Evolutionary conservation across 35 echinoderm and acorn worm species (phyloP), one percentile per base, ranked within the genome.

Genomic region (Eucidaris tribuloides): DNA sequence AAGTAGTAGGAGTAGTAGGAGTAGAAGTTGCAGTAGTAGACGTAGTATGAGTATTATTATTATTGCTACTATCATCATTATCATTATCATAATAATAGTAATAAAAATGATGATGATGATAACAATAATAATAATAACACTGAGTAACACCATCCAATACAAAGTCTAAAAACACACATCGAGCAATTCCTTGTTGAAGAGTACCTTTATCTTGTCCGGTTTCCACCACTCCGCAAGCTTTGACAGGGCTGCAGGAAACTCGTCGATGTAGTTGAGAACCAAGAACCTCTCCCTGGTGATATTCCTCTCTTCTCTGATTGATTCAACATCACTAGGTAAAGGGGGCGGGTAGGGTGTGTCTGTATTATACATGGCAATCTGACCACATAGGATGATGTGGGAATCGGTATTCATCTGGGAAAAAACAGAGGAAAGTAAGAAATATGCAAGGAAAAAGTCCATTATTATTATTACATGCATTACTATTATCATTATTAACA

Each of bases 331-430:
- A 1, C 65, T 82, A 32, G 91, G 58, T 23, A 97, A 56, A 43
- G 94, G 86, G 13, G 94, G 94, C 17, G 94, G 94, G 81, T 97
- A 97, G 7, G 86, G 81, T 27, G 78, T 46, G 42, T 89, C 81
- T 7, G 85, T 93, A 54, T 97, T 97, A 66, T 97, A 97, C 68
- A 92, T 90, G 5, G 94, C 71, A 54, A 97, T 97, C 85, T 92
- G 90, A 15, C 94, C 94, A 70, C 94, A 97, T 42, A 97, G 43
- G 35, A 97, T 89, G 42, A 97, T 89, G 62, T 97, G 86, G 14
- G 90, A 89, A 58, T 93, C 80, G 18, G 71, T 45, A 29, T 85
- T 97, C 94, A 97, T 97, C 94, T 97, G 49, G 1, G 19, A 61
- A 80, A 7, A 46, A 40, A 58, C 14, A 77, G 36, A 15, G 49